Evolutionary conservation across 2,888 invertebrate species (phyloP).

Genomic region (Malthinus seriepunctatus): DNA sequence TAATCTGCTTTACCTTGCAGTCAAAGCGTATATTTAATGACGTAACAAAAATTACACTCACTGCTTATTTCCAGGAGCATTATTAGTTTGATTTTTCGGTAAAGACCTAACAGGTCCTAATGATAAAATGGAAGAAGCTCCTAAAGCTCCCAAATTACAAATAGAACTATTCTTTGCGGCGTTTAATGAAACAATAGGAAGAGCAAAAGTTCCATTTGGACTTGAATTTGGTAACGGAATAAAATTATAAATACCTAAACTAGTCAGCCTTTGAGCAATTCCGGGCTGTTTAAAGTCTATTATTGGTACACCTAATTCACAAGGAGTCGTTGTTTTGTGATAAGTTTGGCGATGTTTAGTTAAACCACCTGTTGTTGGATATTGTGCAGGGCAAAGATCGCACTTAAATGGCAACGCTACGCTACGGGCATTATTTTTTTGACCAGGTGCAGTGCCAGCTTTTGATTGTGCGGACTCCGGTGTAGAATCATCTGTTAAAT

Average conservation of each 20-base stretch:
- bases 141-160: slow-evolving; percentile 63
- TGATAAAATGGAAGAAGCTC: slow-evolving; percentile 71
- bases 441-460: slow-evolving; percentile 36
- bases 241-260: slow-evolving; percentile 72
- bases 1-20: too few species aligned
- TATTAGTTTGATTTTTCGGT: slow-evolving; percentile 29
- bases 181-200: slow-evolving; percentile 68
- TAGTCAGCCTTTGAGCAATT: slow-evolving; percentile 64
- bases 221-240: slow-evolving; percentile 68
- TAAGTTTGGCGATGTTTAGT: slow-evolving; percentile 68
- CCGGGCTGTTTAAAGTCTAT: slow-evolving; percentile 73
- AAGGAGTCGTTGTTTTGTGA: slow-evolving; percentile 61
- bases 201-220: slow-evolving; percentile 65
- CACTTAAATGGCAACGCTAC: slow-evolving; percentile 60
- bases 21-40: neutral
- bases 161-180: slow-evolving; percentile 61
- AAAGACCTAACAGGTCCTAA: slow-evolving; percentile 67
- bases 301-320: slow-evolving; percentile 72
- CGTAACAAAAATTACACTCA: neutral
- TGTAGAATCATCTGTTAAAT: slow-evolving; percentile 59
- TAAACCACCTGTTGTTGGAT: slow-evolving; percentile 64
- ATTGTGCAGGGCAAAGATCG: slow-evolving; percentile 73
- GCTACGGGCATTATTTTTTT: slow-evolving; percentile 26
- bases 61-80: neutral
- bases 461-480: slow-evolving; percentile 49